These are phyloP conservation scores for Anguilla obscura DNA, from an alignment of 2,797 vertebrate species.

Conservation along the genomic window DNA sequence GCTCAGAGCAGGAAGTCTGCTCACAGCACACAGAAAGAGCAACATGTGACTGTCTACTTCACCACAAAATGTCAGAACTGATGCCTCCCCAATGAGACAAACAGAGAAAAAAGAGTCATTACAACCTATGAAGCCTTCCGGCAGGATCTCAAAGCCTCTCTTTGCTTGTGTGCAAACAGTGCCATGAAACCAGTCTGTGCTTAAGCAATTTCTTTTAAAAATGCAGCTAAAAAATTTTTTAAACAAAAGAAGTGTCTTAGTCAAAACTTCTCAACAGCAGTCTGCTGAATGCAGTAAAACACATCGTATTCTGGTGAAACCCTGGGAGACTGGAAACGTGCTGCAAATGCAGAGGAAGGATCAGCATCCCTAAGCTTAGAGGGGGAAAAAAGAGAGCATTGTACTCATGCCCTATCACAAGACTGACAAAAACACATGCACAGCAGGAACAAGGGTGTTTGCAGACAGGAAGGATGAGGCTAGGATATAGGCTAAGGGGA, in stretches of 20 bases:
- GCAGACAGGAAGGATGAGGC: slow-evolving; percentile 11
- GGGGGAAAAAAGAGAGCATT: not conserved
- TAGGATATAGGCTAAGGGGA: not conserved
- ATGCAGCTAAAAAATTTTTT: not conserved
- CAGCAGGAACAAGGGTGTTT: not conserved
- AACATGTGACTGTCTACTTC: not conserved
- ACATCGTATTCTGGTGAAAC: not conserved
- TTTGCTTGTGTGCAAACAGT: not conserved
- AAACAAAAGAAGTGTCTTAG: not conserved
- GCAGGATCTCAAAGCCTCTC: not conserved
- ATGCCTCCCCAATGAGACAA: not conserved
- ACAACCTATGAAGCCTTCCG: not conserved
- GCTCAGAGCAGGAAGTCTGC: slow-evolving; percentile 19
- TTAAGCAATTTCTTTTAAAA: not conserved
- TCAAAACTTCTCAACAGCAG: not conserved
- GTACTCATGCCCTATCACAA: slow-evolving; percentile 7
- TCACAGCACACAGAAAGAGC: not conserved
- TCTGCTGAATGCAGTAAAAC: not conserved
- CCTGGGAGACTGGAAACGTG: not conserved
- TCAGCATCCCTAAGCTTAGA: not conserved
- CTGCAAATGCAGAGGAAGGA: not conserved
- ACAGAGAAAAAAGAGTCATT: not conserved
- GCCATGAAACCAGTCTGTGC: not conserved
- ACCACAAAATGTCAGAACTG: slow-evolving; percentile 17
- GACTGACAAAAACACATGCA: not conserved